Evolutionary conservation across 1,140 invertebrate species (phyloP).

Genomic region (Charaxes varanes): DNA sequence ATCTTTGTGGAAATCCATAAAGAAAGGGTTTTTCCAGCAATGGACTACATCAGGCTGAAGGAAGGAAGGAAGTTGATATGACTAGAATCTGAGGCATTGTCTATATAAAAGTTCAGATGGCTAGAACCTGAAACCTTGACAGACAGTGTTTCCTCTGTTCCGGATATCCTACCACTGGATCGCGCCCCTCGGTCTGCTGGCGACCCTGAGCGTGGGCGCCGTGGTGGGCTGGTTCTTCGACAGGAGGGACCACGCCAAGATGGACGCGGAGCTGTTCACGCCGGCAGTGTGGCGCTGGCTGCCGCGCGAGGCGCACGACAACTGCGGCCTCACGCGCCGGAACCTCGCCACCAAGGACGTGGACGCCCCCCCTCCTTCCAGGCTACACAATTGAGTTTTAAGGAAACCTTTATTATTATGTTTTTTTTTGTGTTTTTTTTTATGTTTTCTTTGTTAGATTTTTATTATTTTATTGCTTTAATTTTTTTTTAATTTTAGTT

Average conservation of each 20-base stretch:
- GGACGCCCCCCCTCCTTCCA: slow-evolving; percentile 25
- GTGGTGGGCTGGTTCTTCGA: slow-evolving; percentile 52
- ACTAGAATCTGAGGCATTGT: too few relatives aligned
- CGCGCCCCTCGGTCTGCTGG: slow-evolving; percentile 75
- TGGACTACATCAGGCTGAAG: too few relatives aligned
- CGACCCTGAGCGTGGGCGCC: slow-evolving; percentile 51
- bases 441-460: too few relatives aligned
- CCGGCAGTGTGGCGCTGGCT: slow-evolving; percentile 54
- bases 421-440: too few relatives aligned
- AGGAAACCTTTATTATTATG: neutral
- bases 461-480: neutral
- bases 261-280: slow-evolving; percentile 64
- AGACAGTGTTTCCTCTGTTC: slow-evolving; percentile 81
- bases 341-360: slow-evolving; percentile 13
- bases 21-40: too few relatives aligned
- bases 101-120: too few relatives aligned
- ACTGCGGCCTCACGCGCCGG: slow-evolving; percentile 31
- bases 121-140: too few relatives aligned
- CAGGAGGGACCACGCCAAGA: slow-evolving; percentile 26
- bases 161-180: slow-evolving; percentile 86
- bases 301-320: slow-evolving; percentile 37
- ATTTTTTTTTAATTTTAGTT: too few relatives aligned
- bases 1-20: too few relatives aligned
- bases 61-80: too few relatives aligned
- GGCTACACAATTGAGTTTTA: neutral